Evolutionary conservation across 1,140 invertebrate species (phyloP).

Genomic region (Camponotus vicinus): DNA sequence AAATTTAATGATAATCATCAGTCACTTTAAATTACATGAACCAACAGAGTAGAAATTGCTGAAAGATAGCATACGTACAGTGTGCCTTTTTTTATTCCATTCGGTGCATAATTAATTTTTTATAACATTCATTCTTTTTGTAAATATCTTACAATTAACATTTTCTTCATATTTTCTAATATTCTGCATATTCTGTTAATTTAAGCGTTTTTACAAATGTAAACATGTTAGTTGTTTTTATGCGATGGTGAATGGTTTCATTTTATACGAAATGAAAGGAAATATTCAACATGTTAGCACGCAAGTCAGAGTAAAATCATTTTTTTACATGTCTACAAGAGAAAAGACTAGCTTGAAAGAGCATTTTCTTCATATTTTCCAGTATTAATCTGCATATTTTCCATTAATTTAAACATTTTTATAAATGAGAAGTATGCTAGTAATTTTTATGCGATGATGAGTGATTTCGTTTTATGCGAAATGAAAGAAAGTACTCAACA

Average conservation of each 20-base stretch:
- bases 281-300: background rate
- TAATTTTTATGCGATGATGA: background rate
- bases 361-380: too few relatives aligned
- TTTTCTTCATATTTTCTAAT: background rate
- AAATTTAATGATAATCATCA: too few relatives aligned
- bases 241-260: too few relatives aligned
- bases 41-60: too few relatives aligned
- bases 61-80: too few relatives aligned
- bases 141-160: too few relatives aligned
- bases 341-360: background rate
- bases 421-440: background rate
- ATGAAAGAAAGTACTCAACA: background rate
- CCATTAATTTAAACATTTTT: background rate
- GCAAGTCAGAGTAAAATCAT: background rate
- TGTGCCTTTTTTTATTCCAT: too few relatives aligned
- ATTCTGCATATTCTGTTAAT: background rate
- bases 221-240: background rate
- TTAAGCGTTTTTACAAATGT: background rate
- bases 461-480: background rate
- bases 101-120: too few relatives aligned
- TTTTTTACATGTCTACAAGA: background rate
- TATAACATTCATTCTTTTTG: too few relatives aligned
- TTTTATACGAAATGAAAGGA: background rate
- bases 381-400: too few relatives aligned
- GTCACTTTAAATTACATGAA: too few relatives aligned